Evolutionary conservation across 2,888 invertebrate species (phyloP), one percentile per base, ranked within the genome.

Genomic region (Tridacna gigas): DNA sequence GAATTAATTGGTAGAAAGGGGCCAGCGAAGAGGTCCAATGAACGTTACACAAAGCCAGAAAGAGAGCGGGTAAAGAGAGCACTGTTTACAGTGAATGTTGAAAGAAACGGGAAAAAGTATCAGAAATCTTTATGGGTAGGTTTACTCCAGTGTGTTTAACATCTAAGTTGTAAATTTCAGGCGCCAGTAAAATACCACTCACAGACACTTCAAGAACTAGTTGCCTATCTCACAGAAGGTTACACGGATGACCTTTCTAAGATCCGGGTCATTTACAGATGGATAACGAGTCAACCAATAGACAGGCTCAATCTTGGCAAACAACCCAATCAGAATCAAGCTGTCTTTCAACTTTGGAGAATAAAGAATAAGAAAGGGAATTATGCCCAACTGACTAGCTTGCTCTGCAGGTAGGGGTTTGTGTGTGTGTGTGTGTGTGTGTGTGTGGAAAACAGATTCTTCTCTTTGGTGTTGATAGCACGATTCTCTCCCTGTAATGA

Each of bases 331-430:
- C 88, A 89, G 45, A 88, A 88, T 47, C 91, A 91, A 11, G 91
- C 93, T 0, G 77, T 91, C 56, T 92, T 91, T 71, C 92, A 92
- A 75, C 83, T 93, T 51, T 91, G 92, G 90, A 82, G 91, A 76
- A 93, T 94, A 25, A 90, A 91, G 74, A 89, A 91, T 83, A 84
- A 90, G 77, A 92, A 93, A 84, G 93, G 92, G 2, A 93, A 92
- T 82, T 92, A 93, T 82, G 93, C 94, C 20, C 92, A 94, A 80
- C 88, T 93, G 9, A 88, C 92, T 79, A 89, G 90, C 71, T 85
- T 91, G n/a, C 84, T 93, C 48, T 91, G 92, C 89, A 86, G 91
- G 91, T 93, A 82, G 60, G 56, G 37, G 37, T 37, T 37, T 37
- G 37, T 37, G 37, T 7, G 37, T 37, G n/a, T n/a, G n/a, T n/a